These are phyloP conservation scores for Hermaeophaga mercurialis DNA, from an alignment of 2,888 invertebrate genomes.

Conservation along the genomic window DNA sequence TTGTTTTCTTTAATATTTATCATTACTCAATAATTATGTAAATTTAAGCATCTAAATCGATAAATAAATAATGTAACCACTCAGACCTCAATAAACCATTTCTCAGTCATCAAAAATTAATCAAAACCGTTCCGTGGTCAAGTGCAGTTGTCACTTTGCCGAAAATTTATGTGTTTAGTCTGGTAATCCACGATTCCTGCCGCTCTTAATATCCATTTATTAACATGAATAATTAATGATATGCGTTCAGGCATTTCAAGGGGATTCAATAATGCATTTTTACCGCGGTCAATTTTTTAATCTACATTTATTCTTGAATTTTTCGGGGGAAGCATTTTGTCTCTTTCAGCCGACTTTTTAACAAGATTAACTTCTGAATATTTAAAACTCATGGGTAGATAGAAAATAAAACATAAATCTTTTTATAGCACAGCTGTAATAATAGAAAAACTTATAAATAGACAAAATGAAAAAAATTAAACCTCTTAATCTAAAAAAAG, in stretches of 20 bases:
- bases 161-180: constrained; percentile 14
- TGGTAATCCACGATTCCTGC: constrained; percentile 14
- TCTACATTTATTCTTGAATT: constrained; percentile 1
- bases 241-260: constrained; percentile 23
- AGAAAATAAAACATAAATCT: too few relatives aligned
- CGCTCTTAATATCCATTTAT: constrained; percentile 31
- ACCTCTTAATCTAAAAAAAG: too few relatives aligned
- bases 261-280: constrained; percentile 24
- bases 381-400: too few relatives aligned
- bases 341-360: not conserved
- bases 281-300: not conserved
- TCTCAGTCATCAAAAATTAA: too few relatives aligned
- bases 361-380: not conserved
- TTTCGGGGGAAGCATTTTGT: not conserved
- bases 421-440: too few relatives aligned
- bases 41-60: too few relatives aligned
- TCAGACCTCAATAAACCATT: too few relatives aligned
- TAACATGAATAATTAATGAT: constrained; percentile 33
- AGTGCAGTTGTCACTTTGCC: not conserved
- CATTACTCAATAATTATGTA: too few relatives aligned
- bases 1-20: too few relatives aligned
- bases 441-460: too few relatives aligned
- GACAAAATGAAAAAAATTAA: too few relatives aligned
- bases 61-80: too few relatives aligned
- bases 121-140: not conserved